A percentile compares a stretch with the other conserved stretches of the same genome.
Conservation (phyloP, 2,797 vertebrate species). For the Garrulus glandarius region DNA sequence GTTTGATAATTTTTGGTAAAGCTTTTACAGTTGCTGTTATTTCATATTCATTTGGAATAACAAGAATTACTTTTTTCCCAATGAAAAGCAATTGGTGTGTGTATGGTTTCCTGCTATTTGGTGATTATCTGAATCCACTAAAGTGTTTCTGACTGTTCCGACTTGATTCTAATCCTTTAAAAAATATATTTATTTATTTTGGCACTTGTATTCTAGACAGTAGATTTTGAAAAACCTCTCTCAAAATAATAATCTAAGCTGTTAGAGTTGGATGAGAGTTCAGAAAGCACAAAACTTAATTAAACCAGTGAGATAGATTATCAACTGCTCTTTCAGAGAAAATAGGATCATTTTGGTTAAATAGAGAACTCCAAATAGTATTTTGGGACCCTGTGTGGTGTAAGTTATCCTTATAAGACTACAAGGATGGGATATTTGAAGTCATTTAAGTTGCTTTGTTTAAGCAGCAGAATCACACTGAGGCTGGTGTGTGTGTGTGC, state of each 20-base stretch:
- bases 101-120: neutral
- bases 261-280: neutral
- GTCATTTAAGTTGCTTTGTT: rapidly evolving
- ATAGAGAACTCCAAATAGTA: neutral
- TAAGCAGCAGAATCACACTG: neutral
- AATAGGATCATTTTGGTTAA: neutral
- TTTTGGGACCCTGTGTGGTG: neutral
- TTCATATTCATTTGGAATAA: neutral
- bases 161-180: neutral
- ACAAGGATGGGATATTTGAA: neutral
- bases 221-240: neutral
- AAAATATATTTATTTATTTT: neutral
- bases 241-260: neutral
- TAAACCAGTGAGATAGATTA: neutral
- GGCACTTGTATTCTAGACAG: neutral
- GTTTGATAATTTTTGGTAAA: neutral
- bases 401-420: neutral
- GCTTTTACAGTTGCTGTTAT: neutral
- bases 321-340: neutral
- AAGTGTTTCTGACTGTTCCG: neutral
- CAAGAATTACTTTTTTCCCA: neutral
- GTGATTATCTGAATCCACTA: neutral
- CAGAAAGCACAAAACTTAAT: neutral
- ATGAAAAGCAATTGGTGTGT: neutral
- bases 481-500: neutral